A percentile compares a stretch with the other conserved stretches of the same genome.
Conservation (phyloP, 2,797 vertebrate species). For the Oreochromis grahami region DNA sequence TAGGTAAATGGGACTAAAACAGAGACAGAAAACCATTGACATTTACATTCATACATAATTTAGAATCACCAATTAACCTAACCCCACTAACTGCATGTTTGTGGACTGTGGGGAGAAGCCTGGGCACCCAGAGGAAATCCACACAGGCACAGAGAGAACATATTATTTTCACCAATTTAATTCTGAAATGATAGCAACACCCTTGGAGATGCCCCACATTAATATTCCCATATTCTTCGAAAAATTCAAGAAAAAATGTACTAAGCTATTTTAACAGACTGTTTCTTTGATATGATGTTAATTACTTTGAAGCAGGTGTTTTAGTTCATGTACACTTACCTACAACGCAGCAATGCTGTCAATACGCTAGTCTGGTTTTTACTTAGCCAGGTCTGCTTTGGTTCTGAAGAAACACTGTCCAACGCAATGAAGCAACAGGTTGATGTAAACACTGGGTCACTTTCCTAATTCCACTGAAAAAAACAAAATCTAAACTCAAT, state of each 20-base stretch:
- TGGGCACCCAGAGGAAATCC: not conserved
- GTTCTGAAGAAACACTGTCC: not conserved
- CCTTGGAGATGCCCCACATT: not conserved
- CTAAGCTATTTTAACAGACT: not conserved
- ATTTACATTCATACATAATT: not conserved
- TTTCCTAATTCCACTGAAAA: slow-evolving; percentile 64
- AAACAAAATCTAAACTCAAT: slow-evolving; percentile 80
- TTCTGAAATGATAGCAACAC: not conserved
- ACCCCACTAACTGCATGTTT: not conserved
- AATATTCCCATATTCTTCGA: not conserved
- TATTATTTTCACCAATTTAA: not conserved
- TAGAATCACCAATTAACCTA: not conserved
- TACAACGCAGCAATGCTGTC: not conserved
- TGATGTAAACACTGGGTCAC: slow-evolving; percentile 70
- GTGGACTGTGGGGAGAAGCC: not conserved
- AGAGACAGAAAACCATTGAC: not conserved
- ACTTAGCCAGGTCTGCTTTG: not conserved
- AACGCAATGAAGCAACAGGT: slow-evolving; percentile 48
- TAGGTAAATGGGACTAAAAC: not conserved
- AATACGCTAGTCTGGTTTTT: not conserved
- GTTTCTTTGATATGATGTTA: not conserved
- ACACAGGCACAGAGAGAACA: not conserved
- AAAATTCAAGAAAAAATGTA: not conserved
- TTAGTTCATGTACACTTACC: not conserved
- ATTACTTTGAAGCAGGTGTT: not conserved